phyloP scores from a whole-genome alignment of 1,140 invertebrate genomes.

The Venturia canescens region DNA sequence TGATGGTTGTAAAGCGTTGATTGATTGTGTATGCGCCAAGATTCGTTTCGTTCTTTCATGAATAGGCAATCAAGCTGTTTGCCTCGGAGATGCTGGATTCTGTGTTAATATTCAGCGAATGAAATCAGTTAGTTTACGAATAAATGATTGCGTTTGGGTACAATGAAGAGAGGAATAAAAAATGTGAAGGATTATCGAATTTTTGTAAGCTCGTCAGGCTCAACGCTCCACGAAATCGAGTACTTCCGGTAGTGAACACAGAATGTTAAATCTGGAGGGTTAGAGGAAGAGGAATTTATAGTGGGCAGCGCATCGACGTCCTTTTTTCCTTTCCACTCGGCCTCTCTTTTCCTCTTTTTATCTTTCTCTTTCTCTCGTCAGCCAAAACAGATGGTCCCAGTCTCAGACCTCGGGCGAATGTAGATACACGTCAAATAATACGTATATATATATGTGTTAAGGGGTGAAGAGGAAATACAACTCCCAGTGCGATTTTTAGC shows the following conservation, averaged over 20 bases:
- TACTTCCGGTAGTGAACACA: slow-evolving; percentile 60
- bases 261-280: slow-evolving; percentile 72
- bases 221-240: slow-evolving; percentile 48
- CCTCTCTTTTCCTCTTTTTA: too few species aligned
- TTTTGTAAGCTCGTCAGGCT: background rate
- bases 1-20: too few species aligned
- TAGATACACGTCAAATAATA: slow-evolving; percentile 15
- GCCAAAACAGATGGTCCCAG: slow-evolving; percentile 73
- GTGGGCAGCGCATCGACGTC: too few species aligned
- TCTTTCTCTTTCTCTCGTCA: background rate
- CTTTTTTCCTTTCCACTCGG: too few species aligned
- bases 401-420: slow-evolving; percentile 71
- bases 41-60: too few species aligned
- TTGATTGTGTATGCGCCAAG: too few species aligned
- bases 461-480: slow-evolving; percentile 54
- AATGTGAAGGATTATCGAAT: background rate
- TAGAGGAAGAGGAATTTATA: background rate
- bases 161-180: too few species aligned
- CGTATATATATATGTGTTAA: background rate
- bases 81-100: too few species aligned
- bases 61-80: too few species aligned
- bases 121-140: too few species aligned
- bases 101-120: too few species aligned
- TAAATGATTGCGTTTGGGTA: too few species aligned
- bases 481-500: slow-evolving; percentile 72